Base-by-base conservation (phyloP, 2,888 invertebrate species). In the Trichopoda pennipes region DNA sequence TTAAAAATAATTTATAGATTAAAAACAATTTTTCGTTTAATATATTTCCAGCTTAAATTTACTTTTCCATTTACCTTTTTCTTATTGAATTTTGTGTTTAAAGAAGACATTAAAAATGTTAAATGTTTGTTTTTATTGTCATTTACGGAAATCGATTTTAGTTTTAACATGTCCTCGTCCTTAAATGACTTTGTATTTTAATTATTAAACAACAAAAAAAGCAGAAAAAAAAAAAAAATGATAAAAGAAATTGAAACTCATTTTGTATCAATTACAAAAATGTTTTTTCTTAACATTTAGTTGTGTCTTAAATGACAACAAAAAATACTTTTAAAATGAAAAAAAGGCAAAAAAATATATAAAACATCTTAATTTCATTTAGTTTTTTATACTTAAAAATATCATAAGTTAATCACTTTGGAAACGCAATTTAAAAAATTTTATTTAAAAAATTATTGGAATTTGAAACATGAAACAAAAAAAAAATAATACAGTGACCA, bases 111-210 rank as follows among this genome's bases (percentile, higher is more conserved):
- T 63, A 63, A 47, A 64, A 38, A 49, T n/a, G n/a, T n/a, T n/a
- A n/a, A 55, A 7, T 32, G 58, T 64, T 69, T 69, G 19, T 56
- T 69, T 80, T 68, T n/a, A n/a, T n/a, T n/a, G n/a, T 69, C 55
- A 80, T 56, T 61, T 44, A 68, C 68, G 77, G 81, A 81, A 81
- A 66, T 61, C 28, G 53, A 53, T 66, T 72, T 73, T 61, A 19
- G 60, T 76, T 42, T 51, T 66, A 60, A 68, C 66, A 64, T 73
- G 72, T 77, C 66, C 75, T 80, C 47, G 66, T 66, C 72, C 56
- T 68, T 53, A 78, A 78, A 78, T 81, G 74, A 81, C 81, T 81
- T 55, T 78, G 70, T 70, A 55, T 51, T 78, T 78, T 63, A 64
- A 58, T 70, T 70, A 66, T 64, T 17, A 19, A 70, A 47, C 19